These are phyloP conservation scores for Drosophila seguyi DNA, from an alignment of 1,140 invertebrate genomes.

Conservation along the genomic window DNA sequence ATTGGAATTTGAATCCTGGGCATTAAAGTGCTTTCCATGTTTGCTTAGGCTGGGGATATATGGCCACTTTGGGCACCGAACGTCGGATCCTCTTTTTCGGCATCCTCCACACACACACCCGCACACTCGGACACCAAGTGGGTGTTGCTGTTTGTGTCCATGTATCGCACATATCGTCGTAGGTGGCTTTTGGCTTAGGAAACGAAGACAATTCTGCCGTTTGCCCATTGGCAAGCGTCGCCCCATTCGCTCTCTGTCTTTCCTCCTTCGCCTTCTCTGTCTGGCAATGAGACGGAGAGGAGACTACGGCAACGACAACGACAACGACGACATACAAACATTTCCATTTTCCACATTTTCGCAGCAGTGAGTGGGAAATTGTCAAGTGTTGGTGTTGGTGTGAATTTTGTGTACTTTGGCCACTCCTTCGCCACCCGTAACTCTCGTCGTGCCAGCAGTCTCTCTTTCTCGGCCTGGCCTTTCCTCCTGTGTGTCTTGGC, in stretches of 20 bases:
- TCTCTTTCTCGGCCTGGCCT: slow-evolving; percentile 8
- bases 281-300: not conserved
- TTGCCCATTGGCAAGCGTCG: slow-evolving; percentile 61
- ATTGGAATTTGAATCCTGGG: not conserved
- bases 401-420: slow-evolving; percentile 85
- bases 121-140: slow-evolving; percentile 1
- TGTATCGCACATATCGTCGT: slow-evolving; percentile 38
- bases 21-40: slow-evolving; percentile 9
- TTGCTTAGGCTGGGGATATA: slow-evolving; percentile 19
- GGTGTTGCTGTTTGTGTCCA: slow-evolving; percentile 18
- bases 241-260: slow-evolving; percentile 32
- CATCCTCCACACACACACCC: slow-evolving; percentile 28
- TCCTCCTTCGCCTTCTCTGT: slow-evolving; percentile 5
- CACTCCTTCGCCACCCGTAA: slow-evolving; percentile 75
- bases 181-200: slow-evolving; percentile 50
- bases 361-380: slow-evolving; percentile 47
- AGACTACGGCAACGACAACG: too few relatives aligned
- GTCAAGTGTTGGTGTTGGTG: slow-evolving; percentile 80
- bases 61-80: slow-evolving; percentile 22
- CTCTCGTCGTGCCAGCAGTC: slow-evolving; percentile 4
- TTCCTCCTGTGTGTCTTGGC: slow-evolving; percentile 61
- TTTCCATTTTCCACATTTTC: slow-evolving; percentile 43
- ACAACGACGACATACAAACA: slow-evolving; percentile 31
- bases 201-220: slow-evolving; percentile 64
- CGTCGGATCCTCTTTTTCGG: slow-evolving; percentile 33